Evolutionary conservation across 2,113 vertebrate species (phyloP).

Genomic region (Sturnus vulgaris): DNA sequence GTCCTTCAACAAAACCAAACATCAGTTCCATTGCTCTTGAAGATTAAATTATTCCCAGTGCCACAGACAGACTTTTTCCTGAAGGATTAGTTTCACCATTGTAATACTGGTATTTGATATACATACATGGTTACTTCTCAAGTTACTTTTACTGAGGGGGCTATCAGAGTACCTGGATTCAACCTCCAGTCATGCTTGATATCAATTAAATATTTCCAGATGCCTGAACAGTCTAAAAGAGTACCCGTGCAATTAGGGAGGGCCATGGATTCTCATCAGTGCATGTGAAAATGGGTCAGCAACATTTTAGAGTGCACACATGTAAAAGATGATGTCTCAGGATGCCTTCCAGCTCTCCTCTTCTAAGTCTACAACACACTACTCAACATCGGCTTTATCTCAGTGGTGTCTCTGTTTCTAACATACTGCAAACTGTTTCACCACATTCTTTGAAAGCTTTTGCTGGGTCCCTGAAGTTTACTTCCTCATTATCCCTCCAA

Average conservation of each 20-base stretch:
- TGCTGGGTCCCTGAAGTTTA: background rate
- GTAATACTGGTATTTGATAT: background rate
- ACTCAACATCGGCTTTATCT: no score
- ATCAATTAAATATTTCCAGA: slow-evolving; percentile 55
- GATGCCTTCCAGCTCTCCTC: background rate
- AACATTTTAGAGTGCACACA: background rate
- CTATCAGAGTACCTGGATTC: background rate
- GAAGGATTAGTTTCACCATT: background rate
- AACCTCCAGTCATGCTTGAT: background rate
- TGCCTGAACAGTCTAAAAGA: slow-evolving; percentile 24
- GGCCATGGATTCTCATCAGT: background rate
- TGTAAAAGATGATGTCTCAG: background rate
- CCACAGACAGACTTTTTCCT: background rate
- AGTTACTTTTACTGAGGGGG: background rate
- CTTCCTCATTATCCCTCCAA: background rate
- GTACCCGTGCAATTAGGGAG: background rate
- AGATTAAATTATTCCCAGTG: background rate
- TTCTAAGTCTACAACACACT: background rate
- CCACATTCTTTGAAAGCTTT: background rate
- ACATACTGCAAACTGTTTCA: background rate
- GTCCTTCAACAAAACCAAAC: background rate
- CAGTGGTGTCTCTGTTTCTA: background rate
- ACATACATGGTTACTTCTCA: background rate
- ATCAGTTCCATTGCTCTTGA: background rate
- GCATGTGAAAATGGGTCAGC: slow-evolving; percentile 36